Conservation (phyloP, 2,888 invertebrate genomes). For the Cosmopolites sordidus region DNA sequence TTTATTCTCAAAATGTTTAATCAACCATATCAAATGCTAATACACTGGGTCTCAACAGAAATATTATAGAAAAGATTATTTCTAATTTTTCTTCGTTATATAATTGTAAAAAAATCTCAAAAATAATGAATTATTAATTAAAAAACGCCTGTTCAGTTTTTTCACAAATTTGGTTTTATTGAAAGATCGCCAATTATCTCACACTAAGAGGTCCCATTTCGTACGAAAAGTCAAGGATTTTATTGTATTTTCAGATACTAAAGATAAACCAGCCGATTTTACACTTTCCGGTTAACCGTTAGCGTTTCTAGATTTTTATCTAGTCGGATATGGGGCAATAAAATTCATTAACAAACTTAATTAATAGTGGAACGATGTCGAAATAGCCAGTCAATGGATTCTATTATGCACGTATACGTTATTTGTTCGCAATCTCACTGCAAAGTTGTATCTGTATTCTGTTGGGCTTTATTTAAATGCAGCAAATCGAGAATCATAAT, state of each 20-base stretch:
- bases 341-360: slow-evolving; percentile 4
- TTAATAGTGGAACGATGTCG: neutral
- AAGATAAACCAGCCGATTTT: slow-evolving; percentile 1
- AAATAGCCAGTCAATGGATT: slow-evolving; percentile 4
- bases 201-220: slow-evolving; percentile 1
- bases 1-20: no score
- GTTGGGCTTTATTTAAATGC: no score
- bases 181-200: neutral
- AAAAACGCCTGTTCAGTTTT: no score
- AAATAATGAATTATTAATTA: no score
- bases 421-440: neutral
- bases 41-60: no score
- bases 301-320: slow-evolving; percentile 1
- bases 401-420: neutral
- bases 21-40: no score
- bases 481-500: no score
- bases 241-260: slow-evolving; percentile 1
- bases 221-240: slow-evolving; percentile 5
- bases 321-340: neutral
- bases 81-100: no score
- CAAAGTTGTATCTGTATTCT: no score
- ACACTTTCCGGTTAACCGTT: slow-evolving; percentile 2
- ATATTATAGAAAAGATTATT: no score
- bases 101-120: no score
- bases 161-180: no score